A percentile compares a stretch with the other conserved stretches of the same genome.
phyloP scores from a whole-genome alignment of 2,888 invertebrate genomes.

The Cephus pygmeus region DNA sequence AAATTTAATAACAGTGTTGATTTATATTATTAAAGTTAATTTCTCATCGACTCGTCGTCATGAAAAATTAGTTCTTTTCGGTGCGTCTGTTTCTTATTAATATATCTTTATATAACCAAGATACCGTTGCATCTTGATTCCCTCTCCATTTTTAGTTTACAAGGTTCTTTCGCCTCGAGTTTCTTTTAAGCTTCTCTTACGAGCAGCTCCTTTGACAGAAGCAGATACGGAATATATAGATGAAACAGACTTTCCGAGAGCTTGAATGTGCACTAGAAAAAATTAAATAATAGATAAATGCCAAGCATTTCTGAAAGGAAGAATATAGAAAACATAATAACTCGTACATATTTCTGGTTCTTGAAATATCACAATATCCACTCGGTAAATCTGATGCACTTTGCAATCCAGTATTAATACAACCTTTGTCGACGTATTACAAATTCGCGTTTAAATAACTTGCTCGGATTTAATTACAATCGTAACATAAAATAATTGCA shows the following conservation, averaged over 20 bases:
- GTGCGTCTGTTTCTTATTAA: not conserved
- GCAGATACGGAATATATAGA: conserved; percentile 10
- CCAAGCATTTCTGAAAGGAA: not conserved
- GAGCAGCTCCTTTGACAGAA: conserved; percentile 27
- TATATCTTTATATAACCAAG: not conserved
- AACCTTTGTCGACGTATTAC: too few species aligned
- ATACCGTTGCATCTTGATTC: conserved; percentile 22
- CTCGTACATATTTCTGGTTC: not conserved
- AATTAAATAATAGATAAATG: conserved; percentile 1
- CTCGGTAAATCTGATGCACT: not conserved
- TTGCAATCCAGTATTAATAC: too few species aligned
- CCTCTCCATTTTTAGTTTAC: conserved; percentile 24
- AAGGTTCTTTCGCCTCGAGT: conserved; percentile 20
- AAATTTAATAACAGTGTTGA: not conserved
- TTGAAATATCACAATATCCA: not conserved
- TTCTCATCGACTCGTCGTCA: not conserved
- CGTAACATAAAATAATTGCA: not conserved
- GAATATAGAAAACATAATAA: not conserved
- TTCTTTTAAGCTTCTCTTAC: conserved; percentile 12
- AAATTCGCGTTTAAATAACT: too few species aligned
- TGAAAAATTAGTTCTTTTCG: not conserved
- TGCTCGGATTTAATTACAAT: not conserved
- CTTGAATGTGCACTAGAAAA: conserved; percentile 3
- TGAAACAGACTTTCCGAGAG: not conserved
- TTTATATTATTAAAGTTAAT: not conserved